Evolutionary conservation across 2,888 invertebrate species (phyloP), one percentile per base, ranked within the genome.

Genomic region (Linyphia triangularis): DNA sequence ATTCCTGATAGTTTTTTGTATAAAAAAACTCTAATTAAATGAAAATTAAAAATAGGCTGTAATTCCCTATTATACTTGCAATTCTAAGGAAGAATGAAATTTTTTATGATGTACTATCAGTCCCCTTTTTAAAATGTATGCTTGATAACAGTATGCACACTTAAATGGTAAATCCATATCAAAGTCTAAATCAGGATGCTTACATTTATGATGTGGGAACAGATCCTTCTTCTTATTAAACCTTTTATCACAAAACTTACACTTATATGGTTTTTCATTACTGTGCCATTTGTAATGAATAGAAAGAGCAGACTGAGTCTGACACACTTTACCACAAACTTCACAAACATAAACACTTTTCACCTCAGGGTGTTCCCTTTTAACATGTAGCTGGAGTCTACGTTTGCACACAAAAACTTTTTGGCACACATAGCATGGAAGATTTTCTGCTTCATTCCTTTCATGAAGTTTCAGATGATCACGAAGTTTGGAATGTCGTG

Each of bases 241-340:
- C 16, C 26, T 26, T 43, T 78, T 78, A 43, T 65, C 43, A 65
- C 78, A 78, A 40, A 43, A 40, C 6, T 43, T n/a, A 43, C 78
- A 78, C 30, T 78, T 78, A 28, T n/a, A n/a, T 9, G 63, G 65
- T 9, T 43, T 13, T 19, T 63, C 43, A 26, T 43, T 43, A 10
- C 65, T 63, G 28, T 78, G 78, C 19, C 40, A 13, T 26, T 65
- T 78, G 24, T 65, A 78, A 43, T 78, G 78, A n/a, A 63, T 63
- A 13, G 43, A 10, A 24, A 63, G 65, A 40, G 40, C 65, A 26
- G 63, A n/a, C n/a, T 65, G 63, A 30, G 63, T 22, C 7, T 43
- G 24, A 28, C 63, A 43, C 4, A 40, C 28, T 28, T 78, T 63
- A 16, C 43, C 63, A 43, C 78, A 78, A 9, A 63, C 28, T 43